Evolutionary conservation across 2,888 invertebrate species (phyloP).

Genomic region (Gryllus longicercus): DNA sequence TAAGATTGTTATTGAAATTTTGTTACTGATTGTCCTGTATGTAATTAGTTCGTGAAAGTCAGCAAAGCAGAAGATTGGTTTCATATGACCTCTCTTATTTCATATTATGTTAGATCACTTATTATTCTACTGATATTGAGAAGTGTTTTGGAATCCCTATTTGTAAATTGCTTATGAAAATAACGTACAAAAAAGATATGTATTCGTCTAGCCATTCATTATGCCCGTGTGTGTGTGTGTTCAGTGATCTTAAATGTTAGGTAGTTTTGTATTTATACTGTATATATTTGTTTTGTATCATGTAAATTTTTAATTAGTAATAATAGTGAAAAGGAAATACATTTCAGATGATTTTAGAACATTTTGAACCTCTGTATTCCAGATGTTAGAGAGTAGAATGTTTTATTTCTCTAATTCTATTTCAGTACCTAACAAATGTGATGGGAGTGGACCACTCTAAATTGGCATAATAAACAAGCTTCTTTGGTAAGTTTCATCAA

Average conservation of each 20-base stretch:
- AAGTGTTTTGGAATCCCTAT: no score
- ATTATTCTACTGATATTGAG: no score
- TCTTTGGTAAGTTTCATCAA: neutral
- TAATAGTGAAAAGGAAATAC: neutral
- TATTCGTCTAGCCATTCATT: neutral
- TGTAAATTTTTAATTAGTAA: neutral
- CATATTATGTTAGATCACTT: no score
- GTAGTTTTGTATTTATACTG: neutral
- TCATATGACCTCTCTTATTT: no score
- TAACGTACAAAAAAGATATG: no score
- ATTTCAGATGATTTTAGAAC: neutral
- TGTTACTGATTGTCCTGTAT: no score
- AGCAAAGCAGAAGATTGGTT: no score
- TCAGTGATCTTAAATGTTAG: neutral
- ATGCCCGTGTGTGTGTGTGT: constrained; percentile 2
- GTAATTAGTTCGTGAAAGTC: no score
- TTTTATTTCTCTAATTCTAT: constrained; percentile 17
- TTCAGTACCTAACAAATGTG: constrained; percentile 10
- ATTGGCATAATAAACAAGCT: neutral
- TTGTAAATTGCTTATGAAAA: no score
- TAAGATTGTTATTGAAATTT: no score
- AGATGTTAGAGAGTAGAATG: constrained; percentile 1
- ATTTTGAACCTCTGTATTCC: neutral
- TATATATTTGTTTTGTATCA: neutral
- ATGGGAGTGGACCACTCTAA: neutral